Evolutionary conservation across 2,113 vertebrate species (phyloP).

Genomic region (Hyla sarda): DNA sequence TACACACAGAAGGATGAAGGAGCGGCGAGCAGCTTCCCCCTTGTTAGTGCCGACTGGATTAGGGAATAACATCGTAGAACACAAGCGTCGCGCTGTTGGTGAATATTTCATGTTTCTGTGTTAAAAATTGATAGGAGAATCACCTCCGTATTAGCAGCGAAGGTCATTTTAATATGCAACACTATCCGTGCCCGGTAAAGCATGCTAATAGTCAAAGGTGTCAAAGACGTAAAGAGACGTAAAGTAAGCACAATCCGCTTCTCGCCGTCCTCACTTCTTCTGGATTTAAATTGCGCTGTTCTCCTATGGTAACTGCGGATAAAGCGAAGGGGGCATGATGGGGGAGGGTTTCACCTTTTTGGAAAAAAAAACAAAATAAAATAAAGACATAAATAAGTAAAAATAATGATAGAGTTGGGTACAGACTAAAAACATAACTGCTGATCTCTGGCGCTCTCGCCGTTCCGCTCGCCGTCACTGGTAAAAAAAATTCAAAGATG

Average conservation of each 20-base stretch:
- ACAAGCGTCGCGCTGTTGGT: neutral
- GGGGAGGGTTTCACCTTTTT: neutral
- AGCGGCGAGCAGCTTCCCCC: neutral
- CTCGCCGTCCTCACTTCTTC: slow-evolving; percentile 5
- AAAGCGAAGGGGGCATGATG: neutral
- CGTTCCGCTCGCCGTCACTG: slow-evolving; percentile 21
- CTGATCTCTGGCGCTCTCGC: slow-evolving; percentile 24
- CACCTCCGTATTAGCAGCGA: slow-evolving; percentile 26
- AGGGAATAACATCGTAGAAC: slow-evolving; percentile 2
- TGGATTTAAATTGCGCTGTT: neutral
- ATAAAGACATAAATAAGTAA: slow-evolving; percentile 23
- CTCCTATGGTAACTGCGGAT: neutral
- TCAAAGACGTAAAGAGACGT: neutral
- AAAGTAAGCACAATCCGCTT: neutral
- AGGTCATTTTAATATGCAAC: slow-evolving; percentile 42
- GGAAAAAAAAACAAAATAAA: neutral
- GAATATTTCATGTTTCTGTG: slow-evolving; percentile 37
- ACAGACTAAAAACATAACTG: slow-evolving; percentile 15
- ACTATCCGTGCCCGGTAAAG: neutral
- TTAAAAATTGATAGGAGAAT: slow-evolving; percentile 46
- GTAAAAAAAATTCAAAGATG: slow-evolving; percentile 2
- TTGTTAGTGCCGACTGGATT: slow-evolving; percentile 20
- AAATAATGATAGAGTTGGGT: slow-evolving; percentile 14
- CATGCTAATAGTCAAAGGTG: slow-evolving; percentile 28
- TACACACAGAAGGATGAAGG: no score